A percentile compares a stretch with the other conserved stretches of the same genome.
Conservation (phyloP, 2,888 invertebrate genomes). For the Microctonus aethiopoides region DNA sequence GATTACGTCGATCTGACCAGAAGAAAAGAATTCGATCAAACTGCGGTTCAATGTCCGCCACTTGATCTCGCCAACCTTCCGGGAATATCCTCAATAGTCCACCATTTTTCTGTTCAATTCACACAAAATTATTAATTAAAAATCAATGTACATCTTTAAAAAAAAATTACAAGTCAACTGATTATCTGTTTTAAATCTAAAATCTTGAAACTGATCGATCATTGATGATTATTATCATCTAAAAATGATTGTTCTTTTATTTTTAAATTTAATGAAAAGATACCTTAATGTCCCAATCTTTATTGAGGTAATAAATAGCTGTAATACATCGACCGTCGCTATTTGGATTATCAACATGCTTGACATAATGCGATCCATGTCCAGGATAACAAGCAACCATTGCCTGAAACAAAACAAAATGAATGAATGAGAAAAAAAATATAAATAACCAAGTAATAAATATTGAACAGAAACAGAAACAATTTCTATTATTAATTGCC, state of each 20-base stretch:
- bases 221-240: background rate
- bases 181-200: too few species aligned
- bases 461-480: background rate
- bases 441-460: background rate
- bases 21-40: constrained; percentile 96
- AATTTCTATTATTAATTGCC: background rate
- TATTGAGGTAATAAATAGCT: constrained; percentile 96
- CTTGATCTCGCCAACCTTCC: constrained; percentile 82
- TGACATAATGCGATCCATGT: constrained; percentile 92
- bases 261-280: too few species aligned
- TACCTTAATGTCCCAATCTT: constrained; percentile 88
- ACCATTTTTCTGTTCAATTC: constrained; percentile 71
- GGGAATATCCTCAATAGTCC: constrained; percentile 94
- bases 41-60: constrained; percentile 91
- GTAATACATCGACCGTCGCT: constrained; percentile 97
- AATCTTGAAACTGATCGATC: too few species aligned
- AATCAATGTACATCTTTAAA: too few species aligned
- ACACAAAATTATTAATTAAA: background rate
- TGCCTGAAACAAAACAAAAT: constrained; percentile 83
- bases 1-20: constrained; percentile 97
- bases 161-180: too few species aligned
- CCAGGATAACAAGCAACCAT: constrained; percentile 99
- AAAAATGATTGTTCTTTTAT: too few species aligned
- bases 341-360: constrained; percentile 98
- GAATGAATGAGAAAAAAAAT: too few species aligned